Evolutionary conservation across 2,113 vertebrate genomes (phyloP).

Genomic region (Desmodus rotundus): DNA sequence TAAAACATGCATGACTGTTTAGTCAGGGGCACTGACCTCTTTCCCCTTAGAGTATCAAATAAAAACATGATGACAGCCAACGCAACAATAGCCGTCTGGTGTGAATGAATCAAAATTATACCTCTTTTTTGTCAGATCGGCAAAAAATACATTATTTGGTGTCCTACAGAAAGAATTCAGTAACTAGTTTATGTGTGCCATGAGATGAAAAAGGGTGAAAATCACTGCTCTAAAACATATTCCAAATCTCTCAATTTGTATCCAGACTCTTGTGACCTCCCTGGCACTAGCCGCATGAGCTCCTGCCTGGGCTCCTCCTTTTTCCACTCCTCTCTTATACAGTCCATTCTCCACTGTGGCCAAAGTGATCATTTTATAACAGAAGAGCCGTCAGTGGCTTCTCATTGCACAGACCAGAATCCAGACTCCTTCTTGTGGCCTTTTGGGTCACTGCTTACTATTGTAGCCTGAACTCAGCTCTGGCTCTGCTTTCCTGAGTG

Average conservation of each 20-base stretch:
- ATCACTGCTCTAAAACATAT: neutral
- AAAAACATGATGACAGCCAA: neutral
- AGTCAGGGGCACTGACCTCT: neutral
- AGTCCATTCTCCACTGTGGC: neutral
- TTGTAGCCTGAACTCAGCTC: neutral
- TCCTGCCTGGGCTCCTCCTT: neutral
- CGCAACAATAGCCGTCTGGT: neutral
- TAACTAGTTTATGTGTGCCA: neutral
- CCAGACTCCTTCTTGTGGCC: neutral
- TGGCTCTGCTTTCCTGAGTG: neutral
- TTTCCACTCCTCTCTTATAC: neutral
- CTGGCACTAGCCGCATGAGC: neutral
- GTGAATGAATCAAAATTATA: neutral
- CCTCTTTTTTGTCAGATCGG: neutral
- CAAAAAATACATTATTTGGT: neutral
- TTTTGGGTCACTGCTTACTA: neutral
- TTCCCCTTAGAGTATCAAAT: neutral
- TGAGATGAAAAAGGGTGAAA: neutral
- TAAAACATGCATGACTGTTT: neutral
- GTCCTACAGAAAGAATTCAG: neutral
- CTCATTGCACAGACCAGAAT: neutral
- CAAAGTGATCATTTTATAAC: neutral
- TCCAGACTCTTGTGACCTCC: no score
- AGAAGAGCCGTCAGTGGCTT: neutral
- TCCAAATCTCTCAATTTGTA: neutral